Evolutionary conservation across 1,140 invertebrate genomes (phyloP), one percentile per base, ranked within the genome.

Genomic region (Delia radicum): DNA sequence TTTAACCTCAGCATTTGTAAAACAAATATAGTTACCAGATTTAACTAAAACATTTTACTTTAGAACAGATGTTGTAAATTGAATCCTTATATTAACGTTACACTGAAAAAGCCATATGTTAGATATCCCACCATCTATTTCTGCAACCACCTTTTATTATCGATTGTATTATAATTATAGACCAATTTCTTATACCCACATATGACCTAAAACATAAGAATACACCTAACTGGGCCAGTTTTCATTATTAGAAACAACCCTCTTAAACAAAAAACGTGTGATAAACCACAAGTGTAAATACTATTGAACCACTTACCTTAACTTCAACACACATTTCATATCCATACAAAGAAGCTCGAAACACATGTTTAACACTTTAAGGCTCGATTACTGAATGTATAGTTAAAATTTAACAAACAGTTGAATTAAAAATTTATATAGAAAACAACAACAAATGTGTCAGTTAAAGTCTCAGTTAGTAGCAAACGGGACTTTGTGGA

Each of bases 251-350:
- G n/a, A n/a, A n/a, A n/a, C 37, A 42, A 42, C 37, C 37, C 37
- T 13, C 3, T 12, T 10, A 42, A 42, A 67, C 21, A 31, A 18
- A 69, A 8, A 31, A 13, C 65, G 29, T 69, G 65, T 21, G 65
- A 69, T 69, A 69, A 69, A 69, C 65, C 65, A 33, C 65, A 69
- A 69, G 29, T 69, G 65, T 69, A 69, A 69, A 69, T 69, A 69
- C 37, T 69, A 33, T 37, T 37, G 65, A 21, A 69, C 33, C 65
- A 69, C 65, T 33, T 67, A 13, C 12, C 18, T 31, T 5, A 27
- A 15, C 13, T 5, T 48, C 12, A 15, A 48, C 15, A 15, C 31
- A 33, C 31, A n/a, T n/a, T n/a, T n/a, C n/a, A n/a, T n/a, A n/a
- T n/a, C n/a, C n/a, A n/a, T n/a, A n/a, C n/a, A n/a, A n/a, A n/a